These are phyloP conservation scores for Brachionus angularis DNA, from an alignment of 1,140 invertebrate genomes.

Conservation along the genomic window DNA sequence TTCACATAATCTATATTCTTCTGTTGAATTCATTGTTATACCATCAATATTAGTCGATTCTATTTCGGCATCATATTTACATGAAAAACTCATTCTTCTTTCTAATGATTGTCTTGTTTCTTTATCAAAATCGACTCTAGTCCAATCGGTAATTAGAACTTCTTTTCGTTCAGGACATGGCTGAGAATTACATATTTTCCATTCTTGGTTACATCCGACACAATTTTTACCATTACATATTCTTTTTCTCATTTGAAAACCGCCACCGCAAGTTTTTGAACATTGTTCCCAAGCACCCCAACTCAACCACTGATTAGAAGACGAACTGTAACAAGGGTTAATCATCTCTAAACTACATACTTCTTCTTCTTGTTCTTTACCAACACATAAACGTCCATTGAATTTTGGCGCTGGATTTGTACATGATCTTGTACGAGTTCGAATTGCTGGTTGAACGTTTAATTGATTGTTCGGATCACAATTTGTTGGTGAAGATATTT, in stretches of 20 bases:
- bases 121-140: background rate
- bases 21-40: background rate
- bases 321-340: slow-evolving; percentile 10
- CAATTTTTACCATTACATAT: slow-evolving; percentile 29
- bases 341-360: slow-evolving; percentile 22
- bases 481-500: background rate
- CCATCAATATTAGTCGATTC: background rate
- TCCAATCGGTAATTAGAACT: background rate
- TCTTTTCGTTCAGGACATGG: slow-evolving; percentile 7
- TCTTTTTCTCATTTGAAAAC: slow-evolving; percentile 17
- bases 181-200: slow-evolving; percentile 1
- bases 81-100: background rate
- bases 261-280: slow-evolving; percentile 13
- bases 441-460: background rate
- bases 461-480: background rate
- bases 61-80: background rate
- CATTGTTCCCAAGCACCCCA: slow-evolving; percentile 27
- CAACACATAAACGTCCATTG: slow-evolving; percentile 38
- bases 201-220: slow-evolving; percentile 13
- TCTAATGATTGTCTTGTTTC: slow-evolving; percentile 10
- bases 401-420: slow-evolving; percentile 20
- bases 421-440: slow-evolving; percentile 27
- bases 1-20: slow-evolving; percentile 11
- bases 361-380: slow-evolving; percentile 43
- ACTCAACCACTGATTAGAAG: slow-evolving; percentile 1